Percentiles rank a stretch among this genome's conserved stretches.
Conservation (phyloP, 2,113 vertebrate genomes). For the Sphyrna mokarran region DNA sequence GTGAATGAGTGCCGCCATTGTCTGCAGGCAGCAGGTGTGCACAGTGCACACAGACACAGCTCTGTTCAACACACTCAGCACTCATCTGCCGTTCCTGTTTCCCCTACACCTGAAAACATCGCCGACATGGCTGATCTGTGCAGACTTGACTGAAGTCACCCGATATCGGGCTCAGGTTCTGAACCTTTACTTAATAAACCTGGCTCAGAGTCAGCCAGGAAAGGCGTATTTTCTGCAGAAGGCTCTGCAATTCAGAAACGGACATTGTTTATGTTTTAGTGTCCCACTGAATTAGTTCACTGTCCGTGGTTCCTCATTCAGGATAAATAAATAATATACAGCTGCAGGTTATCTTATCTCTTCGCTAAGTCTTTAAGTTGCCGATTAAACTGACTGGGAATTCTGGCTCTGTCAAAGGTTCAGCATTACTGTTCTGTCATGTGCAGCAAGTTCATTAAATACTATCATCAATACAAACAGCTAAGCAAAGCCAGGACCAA, state of each 20-base stretch:
- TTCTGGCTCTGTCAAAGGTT: conserved; percentile 39
- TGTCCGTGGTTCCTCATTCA: neutral
- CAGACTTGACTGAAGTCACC: neutral
- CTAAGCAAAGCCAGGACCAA: neutral
- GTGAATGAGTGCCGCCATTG: conserved; percentile 17
- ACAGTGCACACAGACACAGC: neutral
- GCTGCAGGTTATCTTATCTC: conserved; percentile 39
- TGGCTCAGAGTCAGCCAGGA: neutral
- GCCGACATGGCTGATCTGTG: neutral
- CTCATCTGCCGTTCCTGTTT: neutral
- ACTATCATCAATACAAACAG: neutral
- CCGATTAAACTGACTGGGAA: conserved; percentile 41
- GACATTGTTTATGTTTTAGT: neutral
- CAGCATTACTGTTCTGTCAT: conserved; percentile 42
- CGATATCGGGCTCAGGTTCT: neutral
- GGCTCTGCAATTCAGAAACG: neutral
- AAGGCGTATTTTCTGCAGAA: neutral
- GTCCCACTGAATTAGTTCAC: neutral
- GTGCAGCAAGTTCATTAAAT: conserved; percentile 41
- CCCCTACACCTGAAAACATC: neutral
- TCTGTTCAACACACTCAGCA: fast-evolving
- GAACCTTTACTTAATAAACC: neutral
- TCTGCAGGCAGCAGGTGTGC: conserved; percentile 33
- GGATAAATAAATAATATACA: neutral
- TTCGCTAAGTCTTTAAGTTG: conserved; percentile 9